Conservation (phyloP, 2,797 vertebrate genomes). For the Oryzias sinensis region DNA sequence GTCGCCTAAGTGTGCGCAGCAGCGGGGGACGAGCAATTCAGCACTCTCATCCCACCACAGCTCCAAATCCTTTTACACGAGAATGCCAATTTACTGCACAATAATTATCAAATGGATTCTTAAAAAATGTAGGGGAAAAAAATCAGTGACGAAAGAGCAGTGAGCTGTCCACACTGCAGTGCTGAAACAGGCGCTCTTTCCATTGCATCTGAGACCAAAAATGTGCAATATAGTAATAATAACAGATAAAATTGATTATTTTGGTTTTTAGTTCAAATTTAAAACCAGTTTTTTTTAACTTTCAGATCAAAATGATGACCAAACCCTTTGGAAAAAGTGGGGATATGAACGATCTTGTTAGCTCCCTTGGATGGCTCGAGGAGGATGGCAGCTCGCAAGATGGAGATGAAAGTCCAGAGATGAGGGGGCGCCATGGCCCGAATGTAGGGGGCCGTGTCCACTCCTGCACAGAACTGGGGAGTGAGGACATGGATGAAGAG, state of each 20-base stretch:
- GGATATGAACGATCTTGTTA: conserved; percentile 85
- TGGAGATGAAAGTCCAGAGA: conserved; percentile 78
- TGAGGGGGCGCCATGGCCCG: conserved; percentile 66
- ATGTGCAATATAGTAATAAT: background rate
- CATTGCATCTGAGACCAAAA: background rate
- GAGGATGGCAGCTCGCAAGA: conserved; percentile 82
- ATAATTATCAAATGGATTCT: conserved; percentile 1
- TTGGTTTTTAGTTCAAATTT: too few species aligned
- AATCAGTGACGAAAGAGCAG: background rate
- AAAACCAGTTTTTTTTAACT: conserved; percentile 11
- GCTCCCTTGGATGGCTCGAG: conserved; percentile 84
- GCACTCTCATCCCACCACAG: background rate
- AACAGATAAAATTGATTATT: background rate
- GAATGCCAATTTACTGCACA: background rate
- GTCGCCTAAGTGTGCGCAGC: conserved; percentile 49
- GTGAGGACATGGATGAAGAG: conserved; percentile 82
- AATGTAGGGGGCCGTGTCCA: conserved; percentile 44
- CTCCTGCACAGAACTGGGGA: conserved; percentile 74
- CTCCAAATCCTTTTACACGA: background rate
- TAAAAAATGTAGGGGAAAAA: background rate
- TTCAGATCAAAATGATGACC: conserved; percentile 84
- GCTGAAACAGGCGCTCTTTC: conserved; percentile 46
- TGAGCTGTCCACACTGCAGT: conserved; percentile 55
- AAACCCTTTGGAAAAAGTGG: conserved; percentile 78
- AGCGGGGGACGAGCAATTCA: background rate